These are phyloP conservation scores for Parauchenoglanis ngamensis DNA, from an alignment of 2,797 vertebrate genomes.

Conservation along the genomic window DNA sequence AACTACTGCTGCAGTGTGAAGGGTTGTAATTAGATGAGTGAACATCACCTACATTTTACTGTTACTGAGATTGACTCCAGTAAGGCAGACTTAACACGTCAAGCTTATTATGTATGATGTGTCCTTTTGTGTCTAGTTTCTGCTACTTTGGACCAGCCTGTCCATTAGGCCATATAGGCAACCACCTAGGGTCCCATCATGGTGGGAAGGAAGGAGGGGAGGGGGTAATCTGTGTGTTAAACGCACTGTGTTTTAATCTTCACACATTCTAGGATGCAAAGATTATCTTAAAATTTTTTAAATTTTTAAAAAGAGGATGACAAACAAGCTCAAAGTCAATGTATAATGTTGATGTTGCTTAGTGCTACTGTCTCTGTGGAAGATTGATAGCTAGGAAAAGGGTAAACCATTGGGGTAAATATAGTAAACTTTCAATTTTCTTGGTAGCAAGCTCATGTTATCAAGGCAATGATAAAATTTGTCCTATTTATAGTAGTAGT, in stretches of 20 bases:
- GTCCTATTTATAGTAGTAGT: background rate
- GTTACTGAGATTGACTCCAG: slow-evolving; percentile 31
- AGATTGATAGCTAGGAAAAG: background rate
- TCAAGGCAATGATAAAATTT: background rate
- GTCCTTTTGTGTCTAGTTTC: background rate
- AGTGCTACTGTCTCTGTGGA: too few relatives aligned
- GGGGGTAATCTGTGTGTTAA: background rate
- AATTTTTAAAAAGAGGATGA: background rate
- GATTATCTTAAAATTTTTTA: background rate
- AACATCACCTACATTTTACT: slow-evolving; percentile 35
- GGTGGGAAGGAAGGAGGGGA: background rate
- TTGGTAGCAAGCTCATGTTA: background rate
- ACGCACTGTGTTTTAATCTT: background rate
- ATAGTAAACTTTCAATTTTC: background rate
- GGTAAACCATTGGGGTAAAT: background rate
- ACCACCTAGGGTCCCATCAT: background rate
- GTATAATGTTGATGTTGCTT: background rate
- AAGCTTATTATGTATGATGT: slow-evolving; percentile 5
- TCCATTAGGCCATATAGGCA: background rate
- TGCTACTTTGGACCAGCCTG: background rate
- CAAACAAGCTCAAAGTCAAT: background rate
- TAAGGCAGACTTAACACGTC: slow-evolving; percentile 18
- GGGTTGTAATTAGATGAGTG: slow-evolving; percentile 40
- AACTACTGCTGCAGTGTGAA: slow-evolving; percentile 18
- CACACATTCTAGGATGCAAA: background rate